phyloP scores from a whole-genome alignment of 2,113 vertebrate species.

The Ictalurus punctatus region DNA sequence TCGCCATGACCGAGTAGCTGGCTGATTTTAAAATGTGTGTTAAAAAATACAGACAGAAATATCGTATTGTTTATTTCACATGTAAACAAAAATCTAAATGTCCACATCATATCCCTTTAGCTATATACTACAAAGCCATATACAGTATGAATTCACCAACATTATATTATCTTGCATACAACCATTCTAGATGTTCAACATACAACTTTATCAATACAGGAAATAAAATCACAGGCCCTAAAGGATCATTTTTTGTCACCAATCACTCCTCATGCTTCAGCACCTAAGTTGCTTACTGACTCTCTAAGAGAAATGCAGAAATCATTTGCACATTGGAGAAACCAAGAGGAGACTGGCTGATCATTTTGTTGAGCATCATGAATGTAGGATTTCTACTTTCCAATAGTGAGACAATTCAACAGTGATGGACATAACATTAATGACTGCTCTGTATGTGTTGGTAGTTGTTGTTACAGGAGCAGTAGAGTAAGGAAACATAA shows the following conservation, averaged over 20 bases:
- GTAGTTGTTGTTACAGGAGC: neutral
- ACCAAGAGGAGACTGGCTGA: neutral
- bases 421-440: neutral
- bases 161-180: neutral
- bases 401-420: neutral
- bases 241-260: neutral
- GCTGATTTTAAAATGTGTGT: too few relatives aligned
- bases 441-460: neutral
- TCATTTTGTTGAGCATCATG: neutral
- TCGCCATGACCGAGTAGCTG: too few relatives aligned
- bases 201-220: neutral
- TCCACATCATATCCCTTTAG: too few relatives aligned
- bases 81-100: too few relatives aligned
- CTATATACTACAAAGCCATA: too few relatives aligned
- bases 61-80: too few relatives aligned
- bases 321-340: neutral
- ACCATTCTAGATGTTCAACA: neutral
- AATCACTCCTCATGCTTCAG: neutral
- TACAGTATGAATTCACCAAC: neutral
- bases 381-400: neutral
- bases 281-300: neutral
- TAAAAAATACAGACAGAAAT: too few relatives aligned
- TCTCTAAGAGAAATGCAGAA: neutral
- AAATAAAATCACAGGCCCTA: neutral
- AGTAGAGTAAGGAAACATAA: neutral